phyloP scores from a whole-genome alignment of 1,140 invertebrate species.

The Zaprionus davidi region DNA sequence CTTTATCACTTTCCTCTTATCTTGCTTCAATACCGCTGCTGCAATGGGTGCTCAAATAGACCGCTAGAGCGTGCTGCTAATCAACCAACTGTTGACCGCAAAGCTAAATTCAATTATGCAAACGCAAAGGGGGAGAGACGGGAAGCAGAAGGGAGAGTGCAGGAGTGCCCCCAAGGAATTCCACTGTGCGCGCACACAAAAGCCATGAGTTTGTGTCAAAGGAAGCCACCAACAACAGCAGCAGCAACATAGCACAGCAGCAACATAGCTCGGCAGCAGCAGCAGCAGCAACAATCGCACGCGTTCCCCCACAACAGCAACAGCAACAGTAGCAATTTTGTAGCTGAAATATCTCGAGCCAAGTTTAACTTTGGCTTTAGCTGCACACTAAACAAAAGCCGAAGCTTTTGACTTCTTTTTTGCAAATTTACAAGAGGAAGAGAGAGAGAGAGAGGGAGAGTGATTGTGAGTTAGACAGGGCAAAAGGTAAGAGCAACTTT shows the following conservation, averaged over 20 bases:
- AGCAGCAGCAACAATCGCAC: conserved; percentile 10
- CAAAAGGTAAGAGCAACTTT: conserved; percentile 54
- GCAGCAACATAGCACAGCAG: neutral
- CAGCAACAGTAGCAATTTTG: conserved; percentile 29
- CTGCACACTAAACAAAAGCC: conserved; percentile 29
- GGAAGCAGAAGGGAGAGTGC: neutral
- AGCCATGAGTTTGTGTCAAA: conserved; percentile 41
- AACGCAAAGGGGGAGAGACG: conserved; percentile 17
- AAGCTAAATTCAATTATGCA: conserved; percentile 40
- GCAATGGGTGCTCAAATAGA: neutral
- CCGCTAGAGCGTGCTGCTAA: conserved; percentile 2
- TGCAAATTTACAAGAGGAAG: neutral
- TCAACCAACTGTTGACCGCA: conserved; percentile 36
- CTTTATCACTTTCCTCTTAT: neutral
- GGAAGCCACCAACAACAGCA: conserved; percentile 29
- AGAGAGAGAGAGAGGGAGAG: neutral
- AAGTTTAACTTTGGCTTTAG: conserved; percentile 35
- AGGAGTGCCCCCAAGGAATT: conserved; percentile 9
- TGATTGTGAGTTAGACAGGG: neutral
- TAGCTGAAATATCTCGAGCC: conserved; percentile 30
- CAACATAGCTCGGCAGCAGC: neutral
- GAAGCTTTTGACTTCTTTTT: conserved; percentile 25
- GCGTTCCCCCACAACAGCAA: conserved; percentile 12
- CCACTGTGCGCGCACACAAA: conserved; percentile 22
- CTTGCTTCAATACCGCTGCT: neutral